phyloP scores from a whole-genome alignment of 2,797 vertebrate genomes.

The Phrynocephalus forsythii region DNA sequence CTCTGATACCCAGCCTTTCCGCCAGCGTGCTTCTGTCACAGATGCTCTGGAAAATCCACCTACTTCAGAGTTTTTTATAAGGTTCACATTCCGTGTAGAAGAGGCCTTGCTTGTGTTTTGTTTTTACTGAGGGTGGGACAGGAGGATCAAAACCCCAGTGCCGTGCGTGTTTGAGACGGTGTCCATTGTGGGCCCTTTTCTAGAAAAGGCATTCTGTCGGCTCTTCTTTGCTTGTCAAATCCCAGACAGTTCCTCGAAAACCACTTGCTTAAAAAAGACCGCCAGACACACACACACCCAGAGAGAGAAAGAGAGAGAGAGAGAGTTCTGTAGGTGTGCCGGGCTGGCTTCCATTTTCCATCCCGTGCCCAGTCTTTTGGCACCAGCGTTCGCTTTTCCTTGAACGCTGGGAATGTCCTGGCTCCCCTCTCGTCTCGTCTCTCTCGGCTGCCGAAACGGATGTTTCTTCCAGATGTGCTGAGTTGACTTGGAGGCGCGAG shows the following conservation, averaged over 20 bases:
- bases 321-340: fast-evolving
- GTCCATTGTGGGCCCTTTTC: too few relatives aligned
- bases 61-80: not conserved
- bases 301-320: fast-evolving
- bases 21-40: not conserved
- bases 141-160: too few relatives aligned
- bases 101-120: too few relatives aligned
- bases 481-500: too few relatives aligned
- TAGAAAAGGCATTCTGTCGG: not conserved
- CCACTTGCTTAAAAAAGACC: not conserved
- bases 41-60: not conserved
- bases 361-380: fast-evolving
- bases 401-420: not conserved
- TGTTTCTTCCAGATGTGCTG: not conserved
- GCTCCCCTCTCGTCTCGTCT: not conserved
- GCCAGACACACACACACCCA: too few relatives aligned
- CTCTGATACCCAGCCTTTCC: not conserved
- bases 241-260: not conserved
- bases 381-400: fast-evolving
- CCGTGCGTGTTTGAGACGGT: too few relatives aligned
- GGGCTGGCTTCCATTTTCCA: not conserved
- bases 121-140: too few relatives aligned
- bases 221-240: not conserved
- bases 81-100: too few relatives aligned
- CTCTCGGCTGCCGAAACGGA: not conserved